Percentiles rank a stretch among this genome's conserved stretches.
Evolutionary conservation across 2,113 vertebrate species (phyloP).

Genomic region (Corydoras sp.): DNA sequence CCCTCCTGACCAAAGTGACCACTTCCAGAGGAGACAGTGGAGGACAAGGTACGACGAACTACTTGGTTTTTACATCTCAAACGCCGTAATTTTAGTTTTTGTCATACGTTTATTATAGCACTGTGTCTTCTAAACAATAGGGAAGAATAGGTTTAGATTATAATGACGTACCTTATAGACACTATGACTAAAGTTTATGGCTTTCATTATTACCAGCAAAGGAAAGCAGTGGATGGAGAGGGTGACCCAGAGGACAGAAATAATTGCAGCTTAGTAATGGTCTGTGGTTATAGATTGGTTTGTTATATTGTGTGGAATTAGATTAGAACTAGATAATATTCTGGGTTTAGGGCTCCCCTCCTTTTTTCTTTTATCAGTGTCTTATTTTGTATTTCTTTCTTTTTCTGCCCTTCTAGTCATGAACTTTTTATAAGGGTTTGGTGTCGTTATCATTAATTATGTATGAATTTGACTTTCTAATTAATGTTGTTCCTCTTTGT

Average conservation of each 20-base stretch:
- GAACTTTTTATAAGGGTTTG: no score
- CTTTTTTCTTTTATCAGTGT: neutral
- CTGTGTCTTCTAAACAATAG: neutral
- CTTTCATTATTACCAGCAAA: constrained; percentile 30
- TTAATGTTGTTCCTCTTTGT: no score
- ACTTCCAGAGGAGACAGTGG: constrained; percentile 87
- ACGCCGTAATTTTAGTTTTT: no score
- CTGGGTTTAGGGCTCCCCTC: neutral
- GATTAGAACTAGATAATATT: neutral
- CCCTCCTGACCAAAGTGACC: constrained; percentile 84
- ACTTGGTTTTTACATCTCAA: no score
- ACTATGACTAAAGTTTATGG: constrained; percentile 12
- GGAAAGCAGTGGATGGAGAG: neutral
- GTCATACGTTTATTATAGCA: no score
- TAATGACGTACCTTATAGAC: constrained; percentile 17
- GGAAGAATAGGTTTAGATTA: constrained; percentile 13
- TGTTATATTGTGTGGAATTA: neutral
- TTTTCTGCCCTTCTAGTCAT: no score
- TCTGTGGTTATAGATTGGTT: neutral
- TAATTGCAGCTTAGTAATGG: constrained; percentile 13
- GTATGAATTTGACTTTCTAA: no score
- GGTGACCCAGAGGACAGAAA: neutral
- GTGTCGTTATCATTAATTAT: no score
- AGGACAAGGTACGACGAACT: constrained; percentile 81
- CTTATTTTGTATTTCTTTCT: neutral